A percentile compares a stretch with the other conserved stretches of the same genome.
Evolutionary conservation across 2,113 vertebrate genomes (phyloP).

Genomic region (Picathartes gymnocephalus): DNA sequence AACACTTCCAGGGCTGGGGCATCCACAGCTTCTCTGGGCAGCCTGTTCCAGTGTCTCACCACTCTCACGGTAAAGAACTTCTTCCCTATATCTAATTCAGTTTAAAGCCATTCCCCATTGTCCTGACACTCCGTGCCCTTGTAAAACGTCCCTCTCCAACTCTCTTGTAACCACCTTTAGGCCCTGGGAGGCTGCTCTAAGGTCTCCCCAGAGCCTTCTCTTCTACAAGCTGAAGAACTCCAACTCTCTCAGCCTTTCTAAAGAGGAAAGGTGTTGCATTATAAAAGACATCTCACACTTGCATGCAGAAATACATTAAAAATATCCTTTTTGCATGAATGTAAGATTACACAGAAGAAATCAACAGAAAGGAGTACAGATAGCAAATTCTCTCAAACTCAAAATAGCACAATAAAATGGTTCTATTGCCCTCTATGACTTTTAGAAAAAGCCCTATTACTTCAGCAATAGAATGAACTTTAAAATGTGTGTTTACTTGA

Average conservation of each 20-base stretch:
- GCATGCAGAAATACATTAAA: neutral
- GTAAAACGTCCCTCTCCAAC: neutral
- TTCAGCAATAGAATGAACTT: neutral
- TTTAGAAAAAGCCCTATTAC: neutral
- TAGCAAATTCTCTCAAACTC: neutral
- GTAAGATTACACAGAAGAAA: neutral
- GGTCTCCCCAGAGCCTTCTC: neutral
- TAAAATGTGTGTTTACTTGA: neutral
- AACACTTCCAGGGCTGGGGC: neutral
- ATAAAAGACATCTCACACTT: neutral
- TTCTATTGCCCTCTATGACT: neutral
- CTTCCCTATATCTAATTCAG: neutral
- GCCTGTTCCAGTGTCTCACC: neutral
- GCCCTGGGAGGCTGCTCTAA: neutral
- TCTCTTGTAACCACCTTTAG: neutral
- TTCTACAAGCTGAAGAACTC: neutral
- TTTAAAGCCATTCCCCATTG: neutral
- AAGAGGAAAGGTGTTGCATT: neutral
- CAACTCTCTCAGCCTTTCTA: neutral
- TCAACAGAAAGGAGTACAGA: neutral
- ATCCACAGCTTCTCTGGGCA: neutral
- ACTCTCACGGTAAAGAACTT: neutral
- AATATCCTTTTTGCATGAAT: neutral
- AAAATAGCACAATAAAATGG: neutral
- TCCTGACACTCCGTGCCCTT: neutral